phyloP scores from a whole-genome alignment of 2,888 invertebrate genomes.

The Allolobophora icterica region DNA sequence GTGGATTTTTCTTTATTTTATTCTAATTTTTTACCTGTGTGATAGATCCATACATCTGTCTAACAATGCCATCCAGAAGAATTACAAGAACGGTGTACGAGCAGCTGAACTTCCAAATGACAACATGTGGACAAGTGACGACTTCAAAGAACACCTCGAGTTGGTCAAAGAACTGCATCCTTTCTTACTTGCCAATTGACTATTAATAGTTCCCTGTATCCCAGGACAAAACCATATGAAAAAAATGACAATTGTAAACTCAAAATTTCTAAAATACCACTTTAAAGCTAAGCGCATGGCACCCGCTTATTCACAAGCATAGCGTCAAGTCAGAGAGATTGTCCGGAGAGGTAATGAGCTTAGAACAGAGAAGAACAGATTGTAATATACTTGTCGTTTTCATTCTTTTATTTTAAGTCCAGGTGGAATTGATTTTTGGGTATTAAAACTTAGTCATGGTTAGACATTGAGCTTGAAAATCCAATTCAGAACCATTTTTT shows the following conservation, averaged over 20 bases:
- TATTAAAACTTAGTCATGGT: too few relatives aligned
- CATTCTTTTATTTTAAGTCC: not conserved
- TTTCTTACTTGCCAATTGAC: not conserved
- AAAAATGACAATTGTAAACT: not conserved
- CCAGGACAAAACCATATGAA: not conserved
- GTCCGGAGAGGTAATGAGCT: not conserved
- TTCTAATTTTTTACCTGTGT: slow-evolving; percentile 33
- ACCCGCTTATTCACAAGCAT: too few relatives aligned
- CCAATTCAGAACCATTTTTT: too few relatives aligned
- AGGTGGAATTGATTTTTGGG: too few relatives aligned
- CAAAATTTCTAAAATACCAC: too few relatives aligned
- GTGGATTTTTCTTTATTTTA: not conserved
- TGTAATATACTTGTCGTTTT: not conserved
- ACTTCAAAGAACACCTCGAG: slow-evolving; percentile 74
- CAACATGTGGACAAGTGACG: slow-evolving; percentile 84
- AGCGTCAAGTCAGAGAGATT: too few relatives aligned
- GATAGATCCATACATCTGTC: slow-evolving; percentile 77
- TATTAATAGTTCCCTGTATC: not conserved
- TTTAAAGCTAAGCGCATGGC: too few relatives aligned
- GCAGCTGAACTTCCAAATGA: slow-evolving; percentile 72
- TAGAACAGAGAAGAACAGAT: not conserved
- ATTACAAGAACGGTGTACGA: slow-evolving; percentile 72
- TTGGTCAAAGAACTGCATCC: not conserved
- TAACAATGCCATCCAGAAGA: slow-evolving; percentile 90
- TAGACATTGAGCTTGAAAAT: too few relatives aligned